Percentiles rank a stretch among this genome's conserved stretches.
Evolutionary conservation across 2,888 invertebrate genomes (phyloP).

Genomic region (Mythimna vitellina): DNA sequence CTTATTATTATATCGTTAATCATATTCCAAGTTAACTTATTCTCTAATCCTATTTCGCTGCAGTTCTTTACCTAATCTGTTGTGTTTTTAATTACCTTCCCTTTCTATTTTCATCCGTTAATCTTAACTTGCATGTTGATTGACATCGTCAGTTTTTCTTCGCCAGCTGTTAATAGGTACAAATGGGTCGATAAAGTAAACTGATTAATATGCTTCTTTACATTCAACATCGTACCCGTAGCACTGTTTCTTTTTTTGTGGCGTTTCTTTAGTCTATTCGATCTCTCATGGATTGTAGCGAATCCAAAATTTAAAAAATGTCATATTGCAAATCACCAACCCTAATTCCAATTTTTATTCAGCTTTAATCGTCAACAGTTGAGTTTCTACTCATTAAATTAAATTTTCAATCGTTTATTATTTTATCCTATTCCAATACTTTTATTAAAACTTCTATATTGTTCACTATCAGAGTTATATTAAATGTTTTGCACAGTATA

Average conservation of each 20-base stretch:
- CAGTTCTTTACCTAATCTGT: conserved; percentile 5
- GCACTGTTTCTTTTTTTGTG: background rate
- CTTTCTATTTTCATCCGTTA: conserved; percentile 3
- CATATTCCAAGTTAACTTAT: background rate
- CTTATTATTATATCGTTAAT: background rate
- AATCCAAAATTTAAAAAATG: background rate
- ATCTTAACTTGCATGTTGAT: conserved; percentile 4
- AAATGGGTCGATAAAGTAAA: background rate
- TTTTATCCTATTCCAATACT: conserved; percentile 22
- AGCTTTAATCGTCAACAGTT: conserved; percentile 5
- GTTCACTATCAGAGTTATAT: conserved; percentile 48
- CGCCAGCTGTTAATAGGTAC: background rate
- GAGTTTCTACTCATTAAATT: conserved; percentile 28
- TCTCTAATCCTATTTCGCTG: background rate
- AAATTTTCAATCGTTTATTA: conserved; percentile 18
- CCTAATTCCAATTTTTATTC: background rate
- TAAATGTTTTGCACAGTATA: conserved; percentile 53
- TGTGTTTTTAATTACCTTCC: conserved; percentile 17
- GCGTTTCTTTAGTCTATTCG: background rate
- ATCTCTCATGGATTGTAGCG: background rate
- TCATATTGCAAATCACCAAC: background rate
- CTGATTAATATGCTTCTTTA: no score
- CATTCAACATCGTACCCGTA: background rate
- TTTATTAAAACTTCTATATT: conserved; percentile 34
- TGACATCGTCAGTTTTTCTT: conserved; percentile 12